Base-by-base conservation (phyloP, 2,888 invertebrate species). In the Drosophila nr. fundita region DNA sequence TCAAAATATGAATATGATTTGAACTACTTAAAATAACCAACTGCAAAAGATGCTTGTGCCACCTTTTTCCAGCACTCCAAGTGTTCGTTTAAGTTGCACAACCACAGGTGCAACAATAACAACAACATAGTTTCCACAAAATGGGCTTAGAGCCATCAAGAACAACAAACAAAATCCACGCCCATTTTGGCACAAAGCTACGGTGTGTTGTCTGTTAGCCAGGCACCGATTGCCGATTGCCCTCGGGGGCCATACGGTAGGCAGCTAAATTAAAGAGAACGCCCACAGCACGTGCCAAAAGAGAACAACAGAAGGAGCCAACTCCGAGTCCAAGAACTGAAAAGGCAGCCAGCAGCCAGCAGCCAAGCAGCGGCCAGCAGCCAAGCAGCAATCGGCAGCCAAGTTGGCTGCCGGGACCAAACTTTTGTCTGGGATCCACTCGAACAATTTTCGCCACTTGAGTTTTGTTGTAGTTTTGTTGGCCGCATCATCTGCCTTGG, bases 211-310 rank as follows among this genome's bases (percentile, higher is more conserved):
- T 18, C 15, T 49, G 49, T 65, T 62, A 7, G 63, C 30, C 65
- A n/a, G 58, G n/a, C 32, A 18, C 60, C 45, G 45, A 24, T 45
- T 45, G 36, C 34, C 21, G 36, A 49, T 34, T 58, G 57, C 66
- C 68, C 60, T 62, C 69, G 58, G 69, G 65, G 64, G 72, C 78
- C 65, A 60, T 71, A 73, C 60, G 66, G 80, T 75, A 75, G 77
- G 67, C 73, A 80, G 69, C 76, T 63, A 79, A 82, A 89, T 89
- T 77, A 73, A 78, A 78, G 81, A 76, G 57, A 79, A 90, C 90
- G 89, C 89, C 89, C 85, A 79, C 77, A 78, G 77, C 77, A 89
- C 89, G 89, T 73, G 90, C 83, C 80, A 60, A 54, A 63, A 36
- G 24, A 45, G 45, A 45, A 36, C 36, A 70, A 65, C 49, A 59